Conservation (phyloP, 2,888 invertebrate species). For the Lepetodrilus schrolli region DNA sequence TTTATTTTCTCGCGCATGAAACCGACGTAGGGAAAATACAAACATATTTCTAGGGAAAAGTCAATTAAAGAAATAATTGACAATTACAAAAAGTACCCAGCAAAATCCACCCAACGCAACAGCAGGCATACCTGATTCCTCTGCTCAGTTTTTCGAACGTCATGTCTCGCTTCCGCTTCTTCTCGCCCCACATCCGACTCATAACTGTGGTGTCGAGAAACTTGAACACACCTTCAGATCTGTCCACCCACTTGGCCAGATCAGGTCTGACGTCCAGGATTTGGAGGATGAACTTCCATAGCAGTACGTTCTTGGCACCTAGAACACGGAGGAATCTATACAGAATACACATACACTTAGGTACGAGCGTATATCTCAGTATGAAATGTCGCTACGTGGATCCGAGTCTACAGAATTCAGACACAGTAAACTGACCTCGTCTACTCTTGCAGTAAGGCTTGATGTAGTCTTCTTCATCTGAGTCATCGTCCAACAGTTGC, state of each 20-base stretch:
- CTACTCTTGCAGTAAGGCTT: conserved; percentile 39
- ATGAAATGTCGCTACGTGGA: not conserved
- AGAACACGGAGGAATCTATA: too few species aligned
- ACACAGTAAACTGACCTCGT: conserved; percentile 34
- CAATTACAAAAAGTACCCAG: not conserved
- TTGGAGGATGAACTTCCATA: conserved; percentile 65
- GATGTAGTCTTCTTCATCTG: conserved; percentile 29
- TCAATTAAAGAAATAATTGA: not conserved
- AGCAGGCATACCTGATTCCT: conserved; percentile 55
- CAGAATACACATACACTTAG: too few species aligned
- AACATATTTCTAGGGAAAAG: not conserved
- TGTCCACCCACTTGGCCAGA: conserved; percentile 51
- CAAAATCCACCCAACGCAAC: not conserved
- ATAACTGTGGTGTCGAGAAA: conserved; percentile 59
- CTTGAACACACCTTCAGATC: conserved; percentile 51
- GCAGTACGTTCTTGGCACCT: conserved; percentile 61
- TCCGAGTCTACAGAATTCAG: not conserved
- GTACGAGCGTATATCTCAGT: not conserved
- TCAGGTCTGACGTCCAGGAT: conserved; percentile 44
- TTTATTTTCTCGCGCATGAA: too few species aligned
- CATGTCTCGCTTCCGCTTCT: conserved; percentile 62
- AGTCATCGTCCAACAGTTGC: not conserved
- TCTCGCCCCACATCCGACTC: conserved; percentile 56
- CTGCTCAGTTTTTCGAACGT: conserved; percentile 66
- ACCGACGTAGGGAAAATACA: not conserved